Evolutionary conservation across 2,113 vertebrate genomes (phyloP), one percentile per base, ranked within the genome.

Genomic region (Stictonetta naevosa): DNA sequence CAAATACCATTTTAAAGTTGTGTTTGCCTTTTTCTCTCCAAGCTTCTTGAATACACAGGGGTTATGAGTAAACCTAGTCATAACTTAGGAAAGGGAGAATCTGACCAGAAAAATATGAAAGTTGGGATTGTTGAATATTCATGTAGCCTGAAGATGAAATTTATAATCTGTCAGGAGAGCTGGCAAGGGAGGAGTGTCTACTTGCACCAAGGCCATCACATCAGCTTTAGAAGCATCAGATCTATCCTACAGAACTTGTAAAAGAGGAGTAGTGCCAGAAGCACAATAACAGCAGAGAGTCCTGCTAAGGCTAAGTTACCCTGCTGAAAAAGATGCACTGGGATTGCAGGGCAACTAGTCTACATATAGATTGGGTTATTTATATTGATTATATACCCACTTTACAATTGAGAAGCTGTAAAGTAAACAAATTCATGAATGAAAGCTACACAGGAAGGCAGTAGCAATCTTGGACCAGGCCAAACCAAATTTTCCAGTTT

Each of bases 391-490:
- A 40, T 19, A 18, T 4, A 4, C 23, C 7, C 20, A 53, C 18
- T 64, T 66, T 53, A 66, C 36, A 26, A 10, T 7, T 19, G 26
- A 69, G 21, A 87, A 82, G 20, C 10, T 82, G 10, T 22, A 62
- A 9, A 83, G 55, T 55, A 34, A 91, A 22, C 22, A 84, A 76
- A 89, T 40, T 77, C 48, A 34, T 19, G 58, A 16, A 2, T 73
- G 67, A 90, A 86, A 88, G 53, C 0, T 0, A 67, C 8, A 55
- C 19, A 67, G 31, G 64, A 86, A 81, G 26, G 63, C 8, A 86
- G n/a, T 33, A 74, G 11, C 0, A 0, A 63, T 31, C n/a, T 64
- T 66, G 40, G 50, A 44, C 10, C 36, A 86, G 59, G 82, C 83
- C 18, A 68, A 59, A 16, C 1, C 22, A 55, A 2, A 67, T 67